Evolutionary conservation across 2,888 invertebrate species (phyloP), one percentile per base, ranked within the genome.

Genomic region (Drosophila quinaria): DNA sequence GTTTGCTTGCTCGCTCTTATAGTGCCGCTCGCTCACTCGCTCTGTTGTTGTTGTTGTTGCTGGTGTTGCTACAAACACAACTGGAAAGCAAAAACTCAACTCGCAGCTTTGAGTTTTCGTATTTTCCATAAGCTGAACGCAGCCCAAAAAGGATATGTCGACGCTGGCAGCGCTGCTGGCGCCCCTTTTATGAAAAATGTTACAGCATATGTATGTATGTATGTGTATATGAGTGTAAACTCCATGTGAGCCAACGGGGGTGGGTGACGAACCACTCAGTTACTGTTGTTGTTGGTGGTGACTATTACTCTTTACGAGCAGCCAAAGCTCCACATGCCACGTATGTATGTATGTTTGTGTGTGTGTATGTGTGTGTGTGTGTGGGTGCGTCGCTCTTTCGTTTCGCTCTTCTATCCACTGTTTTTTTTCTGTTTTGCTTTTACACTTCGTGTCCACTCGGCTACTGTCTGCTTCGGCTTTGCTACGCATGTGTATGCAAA

Each of bases 401-500:
- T 72, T 61, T 67, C 71, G 80, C 74, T 81, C 84, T 77, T 85
- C 61, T 81, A 81, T 60, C n/a, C 33, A 22, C 37, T 50, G 22
- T 65, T 19, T 74, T 42, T 59, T 52, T 66, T 3, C 2, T 49
- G 3, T 13, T 55, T 41, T 49, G 4, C 10, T 56, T 35, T 46
- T 59, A 61, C 25, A 55, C 70, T 78, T 76, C 76, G 82, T 75
- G 55, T 76, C 65, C 78, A 62, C 70, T 73, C 64, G 70, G 61
- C 50, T 64, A 47, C 55, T 59, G 58, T n/a, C 61, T 39, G 66
- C 78, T 68, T 74, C 78, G 80, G 80, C 67, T 75, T 13, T 49
- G 67, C 71, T 89, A 78, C 83, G 90, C 90, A 87, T 90, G 87
- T 89, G 87, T 90, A 89, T 81, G 90, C 80, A 83, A 83, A 79